Evolutionary conservation across 2,113 vertebrate genomes (phyloP).

Genomic region (Arizona elegans): DNA sequence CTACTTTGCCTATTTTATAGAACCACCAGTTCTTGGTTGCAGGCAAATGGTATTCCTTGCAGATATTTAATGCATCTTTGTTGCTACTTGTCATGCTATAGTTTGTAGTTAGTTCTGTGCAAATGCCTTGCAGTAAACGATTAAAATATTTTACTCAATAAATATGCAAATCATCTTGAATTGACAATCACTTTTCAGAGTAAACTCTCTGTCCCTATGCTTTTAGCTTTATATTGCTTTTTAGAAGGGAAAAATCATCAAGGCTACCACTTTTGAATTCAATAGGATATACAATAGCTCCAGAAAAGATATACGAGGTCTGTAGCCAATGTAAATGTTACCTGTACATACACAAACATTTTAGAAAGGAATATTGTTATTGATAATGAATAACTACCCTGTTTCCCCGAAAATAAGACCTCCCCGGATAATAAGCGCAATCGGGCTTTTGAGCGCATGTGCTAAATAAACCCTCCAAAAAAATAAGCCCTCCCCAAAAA

Average conservation of each 20-base stretch:
- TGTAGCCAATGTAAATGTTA: not conserved
- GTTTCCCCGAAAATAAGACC: too few species aligned
- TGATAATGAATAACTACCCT: slow-evolving; percentile 13
- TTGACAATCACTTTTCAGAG: not conserved
- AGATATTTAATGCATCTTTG: not conserved
- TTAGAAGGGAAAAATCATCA: not conserved
- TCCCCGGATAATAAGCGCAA: too few species aligned
- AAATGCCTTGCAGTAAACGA: not conserved
- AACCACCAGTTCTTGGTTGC: not conserved
- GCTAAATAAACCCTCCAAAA: too few species aligned
- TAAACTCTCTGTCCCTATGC: not conserved
- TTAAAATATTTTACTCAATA: not conserved
- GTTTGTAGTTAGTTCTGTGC: not conserved
- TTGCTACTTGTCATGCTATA: not conserved
- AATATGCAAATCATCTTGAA: not conserved
- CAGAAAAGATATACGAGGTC: not conserved
- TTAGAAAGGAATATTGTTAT: not conserved
- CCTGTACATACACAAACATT: not conserved
- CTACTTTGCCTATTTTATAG: not conserved
- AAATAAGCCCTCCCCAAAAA: too few species aligned
- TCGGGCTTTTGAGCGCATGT: too few species aligned
- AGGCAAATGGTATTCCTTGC: not conserved
- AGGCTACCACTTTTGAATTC: not conserved
- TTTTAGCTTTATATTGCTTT: not conserved
- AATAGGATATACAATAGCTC: not conserved